Conservation (phyloP, 2,797 vertebrate species). For the Acanthis flammea region DNA sequence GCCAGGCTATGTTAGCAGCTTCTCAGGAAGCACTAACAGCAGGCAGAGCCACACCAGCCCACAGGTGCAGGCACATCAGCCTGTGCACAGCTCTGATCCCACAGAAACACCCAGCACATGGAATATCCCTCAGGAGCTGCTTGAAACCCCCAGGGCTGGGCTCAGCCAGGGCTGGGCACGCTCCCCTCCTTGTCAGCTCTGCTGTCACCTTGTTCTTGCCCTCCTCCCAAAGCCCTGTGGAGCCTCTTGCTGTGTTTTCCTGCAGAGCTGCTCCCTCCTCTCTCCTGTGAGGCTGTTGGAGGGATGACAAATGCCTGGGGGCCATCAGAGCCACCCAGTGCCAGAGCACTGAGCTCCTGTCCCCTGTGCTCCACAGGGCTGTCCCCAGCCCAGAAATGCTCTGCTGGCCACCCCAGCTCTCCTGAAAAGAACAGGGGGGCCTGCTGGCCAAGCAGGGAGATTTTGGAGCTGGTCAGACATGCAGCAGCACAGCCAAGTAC, state of each 20-base stretch:
- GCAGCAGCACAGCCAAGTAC: not conserved
- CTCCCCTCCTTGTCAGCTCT: not conserved
- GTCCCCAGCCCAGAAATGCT: not conserved
- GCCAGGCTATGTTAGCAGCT: not conserved
- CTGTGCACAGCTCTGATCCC: not conserved
- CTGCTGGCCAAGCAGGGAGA: not conserved
- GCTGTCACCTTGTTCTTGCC: not conserved
- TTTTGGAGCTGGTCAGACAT: not conserved
- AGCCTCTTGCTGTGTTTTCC: not conserved
- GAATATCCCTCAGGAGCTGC: not conserved
- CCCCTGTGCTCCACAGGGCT: not conserved
- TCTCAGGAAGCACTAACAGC: not conserved
- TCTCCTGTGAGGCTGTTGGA: not conserved
- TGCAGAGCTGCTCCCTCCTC: not conserved
- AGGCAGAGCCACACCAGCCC: not conserved
- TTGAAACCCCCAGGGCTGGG: not conserved
- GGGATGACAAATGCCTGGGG: not conserved
- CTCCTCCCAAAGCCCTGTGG: not conserved
- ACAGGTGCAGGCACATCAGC: constrained; percentile 3
- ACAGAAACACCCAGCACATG: not conserved
- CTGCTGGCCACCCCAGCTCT: not conserved
- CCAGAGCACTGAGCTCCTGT: not conserved
- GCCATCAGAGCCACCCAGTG: not conserved
- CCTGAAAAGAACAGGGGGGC: not conserved
- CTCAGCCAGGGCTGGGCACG: rapidly evolving